These are phyloP conservation scores for Trichomalopsis sarcophagae DNA, from an alignment of 1,140 invertebrate species.

Conservation along the genomic window DNA sequence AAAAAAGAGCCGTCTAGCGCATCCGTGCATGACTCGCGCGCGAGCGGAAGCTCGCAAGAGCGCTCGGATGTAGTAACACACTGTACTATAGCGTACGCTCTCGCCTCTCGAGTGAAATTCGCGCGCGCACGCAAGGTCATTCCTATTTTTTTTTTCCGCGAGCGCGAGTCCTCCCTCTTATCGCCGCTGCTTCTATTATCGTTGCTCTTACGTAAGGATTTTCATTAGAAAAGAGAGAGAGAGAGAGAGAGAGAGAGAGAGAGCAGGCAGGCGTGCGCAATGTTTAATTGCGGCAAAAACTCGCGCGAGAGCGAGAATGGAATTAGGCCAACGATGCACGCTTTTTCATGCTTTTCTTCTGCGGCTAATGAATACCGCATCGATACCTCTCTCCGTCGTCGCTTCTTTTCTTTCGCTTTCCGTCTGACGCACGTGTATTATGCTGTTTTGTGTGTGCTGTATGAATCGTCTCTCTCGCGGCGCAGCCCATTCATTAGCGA, in stretches of 20 bases:
- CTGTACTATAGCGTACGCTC: not conserved
- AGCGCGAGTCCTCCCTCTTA: not conserved
- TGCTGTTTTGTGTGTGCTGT: not conserved
- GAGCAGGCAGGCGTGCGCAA: not conserved
- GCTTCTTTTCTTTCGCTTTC: not conserved
- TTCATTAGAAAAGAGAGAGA: constrained; percentile 8
- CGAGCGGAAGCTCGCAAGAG: constrained; percentile 22
- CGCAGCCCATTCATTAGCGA: constrained; percentile 31
- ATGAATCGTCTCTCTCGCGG: not conserved
- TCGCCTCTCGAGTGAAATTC: constrained; percentile 38
- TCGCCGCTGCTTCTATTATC: not conserved
- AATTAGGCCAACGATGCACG: constrained; percentile 32
- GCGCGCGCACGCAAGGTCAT: constrained; percentile 43
- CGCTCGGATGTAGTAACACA: constrained; percentile 18
- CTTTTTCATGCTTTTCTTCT: not conserved
- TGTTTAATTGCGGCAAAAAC: constrained; percentile 38
- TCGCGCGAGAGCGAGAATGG: constrained; percentile 2
- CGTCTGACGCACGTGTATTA: not conserved
- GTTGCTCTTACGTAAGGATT: constrained; percentile 26
- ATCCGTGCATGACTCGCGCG: constrained; percentile 36
- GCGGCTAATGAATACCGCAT: constrained; percentile 36
- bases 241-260: not conserved
- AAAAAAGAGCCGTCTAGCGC: constrained; percentile 6
- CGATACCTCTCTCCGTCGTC: not conserved
- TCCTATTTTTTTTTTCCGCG: constrained; percentile 7